Evolutionary conservation across 2,113 vertebrate species (phyloP).

Genomic region (Athene cunicularia): DNA sequence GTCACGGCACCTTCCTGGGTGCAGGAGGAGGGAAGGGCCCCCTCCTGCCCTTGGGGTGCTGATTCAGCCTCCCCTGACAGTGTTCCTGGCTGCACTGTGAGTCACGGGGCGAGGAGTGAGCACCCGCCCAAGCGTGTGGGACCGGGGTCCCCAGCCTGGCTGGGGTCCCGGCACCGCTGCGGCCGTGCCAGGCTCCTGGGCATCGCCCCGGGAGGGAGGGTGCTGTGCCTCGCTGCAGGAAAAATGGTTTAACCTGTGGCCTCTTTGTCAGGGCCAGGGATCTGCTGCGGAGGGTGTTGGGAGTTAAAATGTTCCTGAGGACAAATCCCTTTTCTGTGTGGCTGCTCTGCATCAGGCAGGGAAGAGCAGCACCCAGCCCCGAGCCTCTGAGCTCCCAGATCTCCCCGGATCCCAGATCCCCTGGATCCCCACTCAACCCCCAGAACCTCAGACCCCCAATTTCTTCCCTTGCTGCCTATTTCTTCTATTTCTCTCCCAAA

Average conservation of each 20-base stretch:
- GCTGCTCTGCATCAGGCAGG: background rate
- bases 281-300: background rate
- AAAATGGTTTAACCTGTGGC: accelerated
- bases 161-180: accelerated
- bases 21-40: background rate
- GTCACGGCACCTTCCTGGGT: background rate
- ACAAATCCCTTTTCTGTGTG: background rate
- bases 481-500: background rate
- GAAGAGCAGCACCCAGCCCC: background rate
- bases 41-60: background rate
- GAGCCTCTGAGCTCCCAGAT: accelerated
- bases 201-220: background rate
- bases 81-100: background rate
- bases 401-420: too few relatives aligned
- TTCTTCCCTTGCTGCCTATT: background rate
- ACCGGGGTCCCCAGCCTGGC: accelerated
- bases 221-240: accelerated
- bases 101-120: background rate
- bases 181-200: background rate
- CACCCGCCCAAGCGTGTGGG: background rate
- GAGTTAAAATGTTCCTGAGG: background rate
- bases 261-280: too few relatives aligned
- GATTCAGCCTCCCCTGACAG: background rate
- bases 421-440: background rate
- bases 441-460: background rate